Evolutionary conservation across 2,113 vertebrate genomes (phyloP).

Genomic region (Epinephelus cyanopodus): DNA sequence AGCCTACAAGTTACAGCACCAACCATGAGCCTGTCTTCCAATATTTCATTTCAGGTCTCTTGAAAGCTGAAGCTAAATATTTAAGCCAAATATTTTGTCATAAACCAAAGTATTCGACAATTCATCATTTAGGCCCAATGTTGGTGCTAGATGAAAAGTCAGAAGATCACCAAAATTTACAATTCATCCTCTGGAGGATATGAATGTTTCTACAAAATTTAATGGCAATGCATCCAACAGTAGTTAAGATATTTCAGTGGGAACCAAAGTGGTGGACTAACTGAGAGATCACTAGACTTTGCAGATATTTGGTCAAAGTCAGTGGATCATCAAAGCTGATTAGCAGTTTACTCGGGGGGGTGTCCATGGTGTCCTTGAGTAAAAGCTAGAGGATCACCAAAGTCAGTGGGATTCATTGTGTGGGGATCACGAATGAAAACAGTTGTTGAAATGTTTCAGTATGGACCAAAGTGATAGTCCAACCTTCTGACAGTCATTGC

Average conservation of each 20-base stretch:
- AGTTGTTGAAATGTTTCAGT: not conserved
- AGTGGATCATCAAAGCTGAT: too few species aligned
- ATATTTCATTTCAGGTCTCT: not conserved
- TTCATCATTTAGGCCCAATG: not conserved
- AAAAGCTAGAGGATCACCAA: too few species aligned
- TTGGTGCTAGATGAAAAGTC: too few species aligned
- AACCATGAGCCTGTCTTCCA: not conserved
- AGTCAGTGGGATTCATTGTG: too few species aligned
- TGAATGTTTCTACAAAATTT: not conserved
- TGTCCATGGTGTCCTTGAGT: too few species aligned
- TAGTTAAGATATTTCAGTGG: not conserved
- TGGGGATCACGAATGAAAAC: too few species aligned
- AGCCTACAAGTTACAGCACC: too few species aligned
- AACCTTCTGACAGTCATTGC: not conserved
- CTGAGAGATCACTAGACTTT: too few species aligned
- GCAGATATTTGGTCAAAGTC: too few species aligned
- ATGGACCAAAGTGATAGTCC: not conserved
- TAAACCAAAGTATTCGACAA: not conserved
- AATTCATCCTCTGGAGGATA: not conserved
- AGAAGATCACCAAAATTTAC: not conserved
- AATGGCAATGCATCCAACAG: not conserved
- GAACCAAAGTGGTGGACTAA: too few species aligned
- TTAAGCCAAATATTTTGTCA: not conserved
- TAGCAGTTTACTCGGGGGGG: too few species aligned
- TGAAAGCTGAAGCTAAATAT: not conserved